phyloP scores from a whole-genome alignment of 2,888 invertebrate genomes.

The Diaphora mendica region DNA sequence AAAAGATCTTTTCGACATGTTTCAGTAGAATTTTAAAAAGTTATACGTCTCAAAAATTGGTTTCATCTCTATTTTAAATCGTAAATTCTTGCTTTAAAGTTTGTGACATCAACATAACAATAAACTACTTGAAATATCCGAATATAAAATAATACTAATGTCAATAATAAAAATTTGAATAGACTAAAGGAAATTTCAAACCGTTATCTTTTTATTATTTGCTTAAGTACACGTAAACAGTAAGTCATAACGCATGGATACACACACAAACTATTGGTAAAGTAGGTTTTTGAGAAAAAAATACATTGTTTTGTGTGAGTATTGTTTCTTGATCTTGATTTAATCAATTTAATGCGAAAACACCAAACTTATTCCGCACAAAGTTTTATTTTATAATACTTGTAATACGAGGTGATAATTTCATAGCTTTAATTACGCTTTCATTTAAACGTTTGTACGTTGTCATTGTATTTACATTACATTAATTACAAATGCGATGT shows the following conservation, averaged over 20 bases:
- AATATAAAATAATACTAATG: background rate
- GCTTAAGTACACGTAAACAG: too few relatives aligned
- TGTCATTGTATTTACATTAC: constrained; percentile 39
- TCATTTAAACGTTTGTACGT: constrained; percentile 26
- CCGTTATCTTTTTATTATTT: too few relatives aligned
- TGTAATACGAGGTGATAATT: background rate
- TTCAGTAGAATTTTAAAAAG: constrained; percentile 25
- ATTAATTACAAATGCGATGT: constrained; percentile 35
- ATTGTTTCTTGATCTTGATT: background rate
- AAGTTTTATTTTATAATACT: background rate
- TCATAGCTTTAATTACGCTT: constrained; percentile 35
- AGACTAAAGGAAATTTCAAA: too few relatives aligned
- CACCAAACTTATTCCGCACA: background rate
- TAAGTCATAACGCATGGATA: background rate
- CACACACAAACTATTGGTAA: background rate
- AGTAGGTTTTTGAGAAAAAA: background rate
- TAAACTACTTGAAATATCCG: background rate
- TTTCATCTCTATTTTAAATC: background rate
- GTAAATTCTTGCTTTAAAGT: background rate
- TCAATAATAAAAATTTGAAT: background rate
- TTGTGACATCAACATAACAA: background rate
- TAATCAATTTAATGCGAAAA: background rate
- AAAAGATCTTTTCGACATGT: constrained; percentile 32
- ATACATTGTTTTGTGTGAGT: background rate
- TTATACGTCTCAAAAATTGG: constrained; percentile 23